Evolutionary conservation across 2,797 vertebrate genomes (phyloP).

Genomic region (Enteromius paludinosus): DNA sequence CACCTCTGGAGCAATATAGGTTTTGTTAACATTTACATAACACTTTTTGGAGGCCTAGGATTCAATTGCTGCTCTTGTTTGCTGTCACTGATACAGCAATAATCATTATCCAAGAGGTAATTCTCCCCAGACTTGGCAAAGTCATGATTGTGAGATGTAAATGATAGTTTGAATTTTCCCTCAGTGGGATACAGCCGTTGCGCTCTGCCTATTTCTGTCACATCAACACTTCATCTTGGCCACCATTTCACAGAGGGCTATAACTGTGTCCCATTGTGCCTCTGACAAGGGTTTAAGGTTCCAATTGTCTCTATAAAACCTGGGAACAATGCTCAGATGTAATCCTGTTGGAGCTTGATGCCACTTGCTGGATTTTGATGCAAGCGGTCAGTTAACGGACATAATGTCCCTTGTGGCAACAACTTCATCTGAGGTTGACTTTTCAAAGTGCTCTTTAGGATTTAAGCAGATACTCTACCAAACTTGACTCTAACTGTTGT

Average conservation of each 20-base stretch:
- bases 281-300: slow-evolving; percentile 72
- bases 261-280: slow-evolving; percentile 53
- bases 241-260: slow-evolving; percentile 45
- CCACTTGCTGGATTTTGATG: slow-evolving; percentile 49
- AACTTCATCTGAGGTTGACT: slow-evolving; percentile 43
- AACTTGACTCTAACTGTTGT: neutral
- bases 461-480: neutral
- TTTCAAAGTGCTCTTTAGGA: slow-evolving; percentile 6
- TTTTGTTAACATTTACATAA: slow-evolving; percentile 16
- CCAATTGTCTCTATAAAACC: slow-evolving; percentile 66
- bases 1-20: neutral
- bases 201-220: slow-evolving; percentile 34
- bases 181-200: slow-evolving; percentile 38
- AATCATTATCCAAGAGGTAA: slow-evolving; percentile 35
- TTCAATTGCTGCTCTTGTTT: slow-evolving; percentile 37
- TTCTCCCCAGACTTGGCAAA: slow-evolving; percentile 22
- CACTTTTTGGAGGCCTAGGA: neutral
- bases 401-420: slow-evolving; percentile 30
- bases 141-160: slow-evolving; percentile 35
- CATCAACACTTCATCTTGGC: slow-evolving; percentile 54
- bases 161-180: slow-evolving; percentile 54
- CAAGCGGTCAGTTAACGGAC: slow-evolving; percentile 30
- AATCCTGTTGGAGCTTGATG: slow-evolving; percentile 76
- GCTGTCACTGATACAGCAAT: slow-evolving; percentile 41
- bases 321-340: slow-evolving; percentile 74